phyloP scores from a whole-genome alignment of 2,113 vertebrate genomes.

The Hydrolagus affinis region DNA sequence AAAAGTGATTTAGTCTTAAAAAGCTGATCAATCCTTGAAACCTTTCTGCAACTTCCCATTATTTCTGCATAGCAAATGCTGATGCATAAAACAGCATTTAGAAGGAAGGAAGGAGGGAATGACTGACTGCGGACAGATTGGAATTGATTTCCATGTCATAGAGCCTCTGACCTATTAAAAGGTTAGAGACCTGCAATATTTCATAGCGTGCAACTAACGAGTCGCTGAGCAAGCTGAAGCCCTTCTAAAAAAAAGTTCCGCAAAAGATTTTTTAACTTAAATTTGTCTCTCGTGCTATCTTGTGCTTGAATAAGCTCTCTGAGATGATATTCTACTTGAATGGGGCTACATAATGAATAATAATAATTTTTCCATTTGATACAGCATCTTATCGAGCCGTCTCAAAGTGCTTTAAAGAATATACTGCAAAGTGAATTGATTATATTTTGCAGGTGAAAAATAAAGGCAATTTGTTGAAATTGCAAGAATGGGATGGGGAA shows the following conservation, averaged over 20 bases:
- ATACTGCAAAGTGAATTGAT: too few species aligned
- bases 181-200: neutral
- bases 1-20: neutral
- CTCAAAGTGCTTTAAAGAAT: too few species aligned
- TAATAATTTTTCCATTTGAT: too few species aligned
- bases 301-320: too few species aligned
- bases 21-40: neutral
- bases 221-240: neutral
- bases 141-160: conserved; percentile 17
- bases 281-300: neutral
- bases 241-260: neutral
- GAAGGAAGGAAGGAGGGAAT: neutral
- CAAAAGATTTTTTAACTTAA: neutral
- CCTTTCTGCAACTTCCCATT: conserved; percentile 6
- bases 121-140: neutral
- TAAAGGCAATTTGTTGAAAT: too few species aligned
- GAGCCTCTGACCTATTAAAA: neutral
- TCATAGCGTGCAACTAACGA: neutral
- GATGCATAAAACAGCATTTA: neutral
- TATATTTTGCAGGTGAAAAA: too few species aligned
- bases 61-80: neutral
- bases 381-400: too few species aligned
- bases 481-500: too few species aligned
- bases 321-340: too few species aligned
- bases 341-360: too few species aligned